Percentiles rank a stretch among this genome's conserved stretches.
phyloP scores from a whole-genome alignment of 2,797 vertebrate genomes.

The Rhadinocentrus ornatus region DNA sequence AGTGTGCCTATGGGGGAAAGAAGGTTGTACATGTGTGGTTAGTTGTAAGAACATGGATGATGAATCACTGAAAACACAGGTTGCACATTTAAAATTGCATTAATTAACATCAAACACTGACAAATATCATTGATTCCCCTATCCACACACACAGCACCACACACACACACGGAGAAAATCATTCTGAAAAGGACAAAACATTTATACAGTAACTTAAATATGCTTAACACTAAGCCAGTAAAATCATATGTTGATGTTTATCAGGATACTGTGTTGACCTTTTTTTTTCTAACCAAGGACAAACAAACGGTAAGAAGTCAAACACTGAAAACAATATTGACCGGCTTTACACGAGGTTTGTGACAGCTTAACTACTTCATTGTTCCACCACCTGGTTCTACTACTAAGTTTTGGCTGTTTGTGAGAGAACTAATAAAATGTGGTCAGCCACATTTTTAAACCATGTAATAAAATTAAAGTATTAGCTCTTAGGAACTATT shows the following conservation, averaged over 20 bases:
- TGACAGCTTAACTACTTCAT: constrained; percentile 8
- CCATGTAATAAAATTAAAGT: constrained; percentile 33
- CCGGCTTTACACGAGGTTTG: neutral
- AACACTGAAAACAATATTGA: constrained; percentile 29
- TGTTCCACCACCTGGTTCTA: constrained; percentile 9
- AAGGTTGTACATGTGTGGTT: constrained; percentile 34
- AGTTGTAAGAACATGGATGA: constrained; percentile 45
- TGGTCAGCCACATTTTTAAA: constrained; percentile 10
- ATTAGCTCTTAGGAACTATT: constrained; percentile 1
- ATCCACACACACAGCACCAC: neutral
- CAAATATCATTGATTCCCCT: neutral
- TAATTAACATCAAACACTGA: constrained; percentile 4
- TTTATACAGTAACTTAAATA: neutral
- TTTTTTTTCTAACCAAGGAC: constrained; percentile 23
- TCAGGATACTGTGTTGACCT: constrained; percentile 7
- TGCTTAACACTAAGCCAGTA: neutral
- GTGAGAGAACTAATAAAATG: neutral
- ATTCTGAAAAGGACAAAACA: constrained; percentile 3
- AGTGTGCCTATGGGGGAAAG: constrained; percentile 28
- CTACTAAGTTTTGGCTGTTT: neutral
- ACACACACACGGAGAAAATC: constrained; percentile 6
- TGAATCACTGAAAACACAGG: constrained; percentile 40
- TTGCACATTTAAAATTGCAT: constrained; percentile 26
- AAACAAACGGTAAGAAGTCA: constrained; percentile 24
- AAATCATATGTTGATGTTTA: neutral